Conservation (phyloP, 2,888 invertebrate genomes). For the Chloroclysta siterata region DNA sequence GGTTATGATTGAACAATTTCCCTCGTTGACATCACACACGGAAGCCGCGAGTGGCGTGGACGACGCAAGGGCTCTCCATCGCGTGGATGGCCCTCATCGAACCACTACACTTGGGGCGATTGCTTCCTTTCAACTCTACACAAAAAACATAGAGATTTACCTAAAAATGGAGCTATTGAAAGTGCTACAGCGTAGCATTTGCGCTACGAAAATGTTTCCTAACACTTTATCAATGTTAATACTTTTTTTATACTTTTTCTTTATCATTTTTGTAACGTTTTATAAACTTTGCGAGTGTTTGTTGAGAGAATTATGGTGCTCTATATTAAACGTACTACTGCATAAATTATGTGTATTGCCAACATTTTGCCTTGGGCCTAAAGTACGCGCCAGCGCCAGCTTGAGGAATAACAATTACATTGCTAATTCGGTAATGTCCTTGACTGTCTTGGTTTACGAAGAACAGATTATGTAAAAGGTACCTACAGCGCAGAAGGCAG, state of each 20-base stretch:
- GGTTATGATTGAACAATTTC: conserved; percentile 31
- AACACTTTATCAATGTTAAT: too few species aligned
- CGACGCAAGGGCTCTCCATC: conserved; percentile 49
- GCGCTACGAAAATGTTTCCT: conserved; percentile 5
- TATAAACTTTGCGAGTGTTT: too few species aligned
- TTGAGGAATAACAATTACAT: neutral
- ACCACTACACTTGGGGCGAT: conserved; percentile 53
- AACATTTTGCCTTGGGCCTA: neutral
- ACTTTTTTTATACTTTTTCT: too few species aligned
- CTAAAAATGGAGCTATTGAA: neutral
- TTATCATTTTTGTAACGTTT: too few species aligned
- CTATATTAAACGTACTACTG: too few species aligned
- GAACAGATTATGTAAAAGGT: neutral
- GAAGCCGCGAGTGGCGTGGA: conserved; percentile 31
- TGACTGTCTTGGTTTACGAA: neutral
- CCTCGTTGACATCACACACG: conserved; percentile 37
- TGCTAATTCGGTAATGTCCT: neutral
- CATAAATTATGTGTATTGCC: neutral
- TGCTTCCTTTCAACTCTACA: conserved; percentile 27
- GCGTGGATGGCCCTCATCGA: conserved; percentile 56
- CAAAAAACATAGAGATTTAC: conserved; percentile 15
- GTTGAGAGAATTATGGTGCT: too few species aligned
- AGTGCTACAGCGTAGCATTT: conserved; percentile 12
- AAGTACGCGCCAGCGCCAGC: too few species aligned
- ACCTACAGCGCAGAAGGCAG: too few species aligned